Percentiles rank a stretch among this genome's conserved stretches.
These are phyloP conservation scores for Stenodema calcarata DNA, from an alignment of 2,888 invertebrate genomes.

Conservation along the genomic window DNA sequence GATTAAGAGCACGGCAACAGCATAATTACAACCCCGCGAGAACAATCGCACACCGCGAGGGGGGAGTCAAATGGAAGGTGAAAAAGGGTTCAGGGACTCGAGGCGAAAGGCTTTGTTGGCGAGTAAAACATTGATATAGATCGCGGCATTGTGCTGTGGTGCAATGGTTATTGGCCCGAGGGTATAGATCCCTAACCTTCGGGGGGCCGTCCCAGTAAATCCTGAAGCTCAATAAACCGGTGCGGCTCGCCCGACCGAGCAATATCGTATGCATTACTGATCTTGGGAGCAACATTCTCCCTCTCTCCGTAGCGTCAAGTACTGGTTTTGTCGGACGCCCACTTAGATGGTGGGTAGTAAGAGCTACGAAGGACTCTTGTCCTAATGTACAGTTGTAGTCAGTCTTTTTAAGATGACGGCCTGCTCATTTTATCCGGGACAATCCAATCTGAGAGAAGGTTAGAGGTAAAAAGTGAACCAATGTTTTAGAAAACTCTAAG, in stretches of 20 bases:
- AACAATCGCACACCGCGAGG: constrained; percentile 5
- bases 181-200: background rate
- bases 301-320: background rate
- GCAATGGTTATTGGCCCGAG: constrained; percentile 1
- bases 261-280: background rate
- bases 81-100: background rate
- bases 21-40: constrained; percentile 15
- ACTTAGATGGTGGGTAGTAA: too few species aligned
- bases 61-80: background rate
- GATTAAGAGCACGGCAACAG: background rate
- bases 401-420: too few species aligned
- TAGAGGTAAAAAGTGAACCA: too few species aligned
- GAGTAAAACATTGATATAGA: constrained; percentile 30
- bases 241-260: background rate
- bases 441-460: too few species aligned
- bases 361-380: too few species aligned
- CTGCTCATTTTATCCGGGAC: too few species aligned
- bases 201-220: constrained; percentile 15
- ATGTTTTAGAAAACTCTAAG: too few species aligned
- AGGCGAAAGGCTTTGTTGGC: background rate
- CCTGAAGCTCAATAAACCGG: constrained; percentile 1
- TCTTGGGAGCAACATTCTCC: background rate
- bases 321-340: too few species aligned
- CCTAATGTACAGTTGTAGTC: too few species aligned
- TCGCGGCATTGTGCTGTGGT: constrained; percentile 15